These are phyloP conservation scores for Teinopalpus imperialis DNA, from an alignment of 2,888 invertebrate species.

Conservation along the genomic window DNA sequence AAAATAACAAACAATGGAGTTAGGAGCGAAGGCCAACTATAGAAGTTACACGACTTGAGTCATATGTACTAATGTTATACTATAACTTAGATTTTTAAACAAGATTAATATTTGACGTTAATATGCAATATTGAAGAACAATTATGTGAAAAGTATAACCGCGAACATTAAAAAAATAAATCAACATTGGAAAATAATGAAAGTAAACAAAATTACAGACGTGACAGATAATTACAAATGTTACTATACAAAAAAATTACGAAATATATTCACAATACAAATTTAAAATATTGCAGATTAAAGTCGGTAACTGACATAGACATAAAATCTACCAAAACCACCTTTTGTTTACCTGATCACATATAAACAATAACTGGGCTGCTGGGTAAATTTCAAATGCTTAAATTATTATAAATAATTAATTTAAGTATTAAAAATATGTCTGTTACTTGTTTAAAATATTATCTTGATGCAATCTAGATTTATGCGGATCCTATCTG, in stretches of 20 bases:
- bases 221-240: background rate
- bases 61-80: too few relatives aligned
- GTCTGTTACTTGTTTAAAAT: slow-evolving; percentile 8
- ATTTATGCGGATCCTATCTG: background rate
- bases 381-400: slow-evolving; percentile 13
- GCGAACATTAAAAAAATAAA: too few relatives aligned
- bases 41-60: too few relatives aligned
- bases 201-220: background rate
- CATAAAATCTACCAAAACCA: slow-evolving; percentile 31
- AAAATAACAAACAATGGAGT: too few relatives aligned
- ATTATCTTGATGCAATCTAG: background rate
- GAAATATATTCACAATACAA: background rate
- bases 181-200: too few relatives aligned
- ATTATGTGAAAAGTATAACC: too few relatives aligned
- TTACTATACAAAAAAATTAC: background rate
- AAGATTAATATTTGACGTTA: too few relatives aligned
- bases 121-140: slow-evolving; percentile 20
- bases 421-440: slow-evolving; percentile 15
- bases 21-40: too few relatives aligned
- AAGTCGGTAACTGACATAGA: slow-evolving; percentile 4
- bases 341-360: slow-evolving; percentile 38
- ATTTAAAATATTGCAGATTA: slow-evolving; percentile 19
- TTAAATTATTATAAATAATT: slow-evolving; percentile 18
- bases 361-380: slow-evolving; percentile 26
- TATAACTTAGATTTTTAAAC: too few relatives aligned